These are phyloP conservation scores for Toxotes chatareus DNA, from an alignment of 2,113 vertebrate genomes.

Conservation along the genomic window DNA sequence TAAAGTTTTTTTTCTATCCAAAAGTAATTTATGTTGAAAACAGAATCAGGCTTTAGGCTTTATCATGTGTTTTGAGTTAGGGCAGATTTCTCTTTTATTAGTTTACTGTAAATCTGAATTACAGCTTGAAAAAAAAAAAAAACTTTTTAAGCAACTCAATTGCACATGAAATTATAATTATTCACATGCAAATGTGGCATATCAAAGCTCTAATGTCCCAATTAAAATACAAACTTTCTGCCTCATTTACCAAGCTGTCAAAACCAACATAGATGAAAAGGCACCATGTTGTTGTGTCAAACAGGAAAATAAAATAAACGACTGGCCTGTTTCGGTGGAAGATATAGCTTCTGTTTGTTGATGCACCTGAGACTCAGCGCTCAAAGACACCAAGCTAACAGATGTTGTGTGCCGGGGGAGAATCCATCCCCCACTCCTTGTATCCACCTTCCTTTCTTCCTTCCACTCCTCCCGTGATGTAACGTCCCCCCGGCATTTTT, in stretches of 20 bases:
- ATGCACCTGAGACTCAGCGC: constrained; percentile 63
- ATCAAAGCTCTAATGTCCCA: constrained; percentile 62
- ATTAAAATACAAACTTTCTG: constrained; percentile 50
- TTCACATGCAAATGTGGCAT: constrained; percentile 13
- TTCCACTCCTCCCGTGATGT: constrained; percentile 55
- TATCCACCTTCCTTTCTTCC: constrained; percentile 19
- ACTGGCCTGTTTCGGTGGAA: constrained; percentile 44
- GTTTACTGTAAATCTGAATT: background rate
- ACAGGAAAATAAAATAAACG: constrained; percentile 32
- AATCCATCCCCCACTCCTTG: constrained; percentile 19
- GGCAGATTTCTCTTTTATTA: background rate
- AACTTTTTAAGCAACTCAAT: background rate
- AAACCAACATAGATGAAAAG: constrained; percentile 25
- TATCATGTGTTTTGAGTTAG: background rate
- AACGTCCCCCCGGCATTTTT: constrained; percentile 60
- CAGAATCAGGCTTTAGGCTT: background rate
- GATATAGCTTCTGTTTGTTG: constrained; percentile 40
- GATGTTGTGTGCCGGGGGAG: constrained; percentile 68
- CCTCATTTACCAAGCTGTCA: constrained; percentile 45
- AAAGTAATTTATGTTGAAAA: constrained; percentile 1
- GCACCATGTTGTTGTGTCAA: background rate
- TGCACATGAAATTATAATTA: constrained; percentile 14
- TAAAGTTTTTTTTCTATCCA: background rate
- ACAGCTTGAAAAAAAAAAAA: background rate
- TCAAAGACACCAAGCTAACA: constrained; percentile 66